Base-by-base conservation (phyloP, 1,140 invertebrate genomes). In the Drosophila guanche region DNA sequence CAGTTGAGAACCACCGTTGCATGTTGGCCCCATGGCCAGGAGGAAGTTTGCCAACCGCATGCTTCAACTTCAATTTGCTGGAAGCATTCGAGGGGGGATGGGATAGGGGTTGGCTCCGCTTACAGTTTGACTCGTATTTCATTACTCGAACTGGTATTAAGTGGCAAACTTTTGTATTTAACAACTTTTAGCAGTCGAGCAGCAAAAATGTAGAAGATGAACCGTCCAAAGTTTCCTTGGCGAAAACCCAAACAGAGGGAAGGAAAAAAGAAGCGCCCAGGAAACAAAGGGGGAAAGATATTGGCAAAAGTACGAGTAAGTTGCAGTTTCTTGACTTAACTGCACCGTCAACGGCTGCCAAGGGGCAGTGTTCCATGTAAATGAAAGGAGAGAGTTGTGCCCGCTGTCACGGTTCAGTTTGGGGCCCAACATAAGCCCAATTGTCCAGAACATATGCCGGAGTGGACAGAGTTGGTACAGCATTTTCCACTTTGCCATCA, bases 71-170 rank as follows among this genome's bases (percentile, higher is more conserved):
- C 77, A 86, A 85, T 85, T 85, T 85, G 81, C 78, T 63, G 63
- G 46, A 63, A 40, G 54, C 42, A 48, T 68, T 68, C 50, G 50
- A 20, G 20, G 53, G 40, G 23, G 37, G 47, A 6, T 23, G 41
- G 20, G 29, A 37, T 7, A 12, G 37, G 29, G 14, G 20, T 23
- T 8, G 42, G 20, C 65, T 42, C 65, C 55, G 65, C 65, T 53
- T 69, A 60, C 58, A 57, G 58, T 54, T 76, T 80, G 61, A 81
- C 74, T 88, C 83, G 83, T 86, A 86, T 88, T 86, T 88, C 81
- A 86, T 86, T 86, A 88, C 83, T 88, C 83, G 83, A 86, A 86
- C 81, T 85, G 83, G 83, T 86, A 86, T 86, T 86, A 86, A 86
- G 81, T 86, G 78, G 81, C 81, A 86, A 86, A 86, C 69, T 86